Evolutionary conservation across 2,888 invertebrate genomes (phyloP), one percentile per base, ranked within the genome.

Genomic region (Ochropacha duplaris): DNA sequence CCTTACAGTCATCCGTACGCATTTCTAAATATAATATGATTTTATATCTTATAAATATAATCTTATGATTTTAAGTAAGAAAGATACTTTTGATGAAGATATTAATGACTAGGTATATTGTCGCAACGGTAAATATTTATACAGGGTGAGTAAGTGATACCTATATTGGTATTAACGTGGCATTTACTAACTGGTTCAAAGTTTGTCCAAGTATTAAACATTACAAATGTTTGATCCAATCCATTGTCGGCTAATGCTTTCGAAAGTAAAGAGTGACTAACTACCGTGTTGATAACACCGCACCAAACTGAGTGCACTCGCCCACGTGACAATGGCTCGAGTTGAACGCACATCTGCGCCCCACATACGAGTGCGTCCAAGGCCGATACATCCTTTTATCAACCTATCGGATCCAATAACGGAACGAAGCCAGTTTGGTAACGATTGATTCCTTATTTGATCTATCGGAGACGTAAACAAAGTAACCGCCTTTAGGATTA

Each of bases 351-450:
- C 89, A 86, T 87, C 85, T 86, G 89, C 78, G 87, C 65, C 85
- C 87, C 78, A 87, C 81, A 84, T 86, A 80, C 67, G n/a, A n/a
- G n/a, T n/a, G n/a, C n/a, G 57, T 64, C 66, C 83, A 85, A 86
- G 86, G 86, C 77, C 83, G 73, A 78, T 74, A 78, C 74, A 82
- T 84, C 81, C 84, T 86, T 86, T 79, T 81, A 84, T 83, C 79
- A 79, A 74, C 70, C 70, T 44, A 68, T 61, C 61, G 59, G 68
- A 74, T 79, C 76, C 74, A 79, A 79, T 85, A 85, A 83, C 81
- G 80, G 78, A 71, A 74, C 74, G 57, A 62, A 68, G 73, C 74
- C 64, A 65, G 61, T 80, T 78, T 70, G 75, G 78, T 71, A 64
- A 68, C 73, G 68, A 78, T 78, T 72, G 78, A 80, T 71, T 66